These are phyloP conservation scores for Apis cerana DNA, from an alignment of 1,140 invertebrate genomes.

Conservation along the genomic window DNA sequence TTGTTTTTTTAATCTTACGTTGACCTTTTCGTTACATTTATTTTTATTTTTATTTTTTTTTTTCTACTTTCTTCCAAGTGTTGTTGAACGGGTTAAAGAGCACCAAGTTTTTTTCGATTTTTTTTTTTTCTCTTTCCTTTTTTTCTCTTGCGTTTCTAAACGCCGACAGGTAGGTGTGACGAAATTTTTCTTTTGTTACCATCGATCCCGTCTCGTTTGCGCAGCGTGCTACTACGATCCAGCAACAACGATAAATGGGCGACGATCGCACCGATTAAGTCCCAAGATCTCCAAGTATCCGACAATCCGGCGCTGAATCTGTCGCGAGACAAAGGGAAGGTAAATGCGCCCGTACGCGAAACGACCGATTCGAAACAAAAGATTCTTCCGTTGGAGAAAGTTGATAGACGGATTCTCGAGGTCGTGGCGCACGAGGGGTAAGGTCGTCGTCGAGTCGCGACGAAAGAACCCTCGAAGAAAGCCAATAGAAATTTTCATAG, in stretches of 20 bases:
- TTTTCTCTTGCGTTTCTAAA: background rate
- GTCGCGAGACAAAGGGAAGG: slow-evolving; percentile 10
- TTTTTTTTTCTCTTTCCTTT: too few relatives aligned
- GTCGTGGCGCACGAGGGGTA: slow-evolving; percentile 3
- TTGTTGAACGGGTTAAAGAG: too few relatives aligned
- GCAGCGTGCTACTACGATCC: background rate
- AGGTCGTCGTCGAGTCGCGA: background rate
- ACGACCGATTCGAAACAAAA: slow-evolving; percentile 24
- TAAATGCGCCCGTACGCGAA: slow-evolving; percentile 22
- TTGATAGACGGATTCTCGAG: slow-evolving; percentile 5
- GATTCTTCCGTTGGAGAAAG: slow-evolving; percentile 2
- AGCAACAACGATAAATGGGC: background rate
- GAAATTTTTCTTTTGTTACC: background rate
- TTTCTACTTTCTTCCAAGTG: background rate
- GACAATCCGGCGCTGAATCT: slow-evolving; percentile 16
- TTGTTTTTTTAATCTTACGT: slow-evolving; percentile 72
- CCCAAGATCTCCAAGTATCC: background rate
- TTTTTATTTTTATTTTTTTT: slow-evolving; percentile 19
- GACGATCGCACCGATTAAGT: slow-evolving; percentile 19
- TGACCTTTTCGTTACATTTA: slow-evolving; percentile 52
- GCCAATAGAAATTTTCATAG: slow-evolving; percentile 58
- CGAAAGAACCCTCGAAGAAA: slow-evolving; percentile 38
- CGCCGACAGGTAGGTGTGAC: slow-evolving; percentile 36
- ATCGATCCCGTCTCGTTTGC: background rate
- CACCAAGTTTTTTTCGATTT: slow-evolving; percentile 1